Conservation (phyloP, 2,888 invertebrate species). For the Caenorhabditis zanzibari region DNA sequence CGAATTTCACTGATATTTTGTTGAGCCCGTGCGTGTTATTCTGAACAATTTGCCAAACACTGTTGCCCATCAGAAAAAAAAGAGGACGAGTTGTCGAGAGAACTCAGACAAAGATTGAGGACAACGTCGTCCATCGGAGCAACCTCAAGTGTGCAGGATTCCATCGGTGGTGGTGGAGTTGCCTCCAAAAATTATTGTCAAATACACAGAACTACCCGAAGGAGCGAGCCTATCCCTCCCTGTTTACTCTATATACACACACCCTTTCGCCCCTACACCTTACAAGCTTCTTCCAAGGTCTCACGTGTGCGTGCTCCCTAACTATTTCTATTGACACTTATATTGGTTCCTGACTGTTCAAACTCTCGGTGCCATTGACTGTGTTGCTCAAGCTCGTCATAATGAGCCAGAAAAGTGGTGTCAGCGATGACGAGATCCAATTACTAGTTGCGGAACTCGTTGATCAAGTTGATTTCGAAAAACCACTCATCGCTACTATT, state of each 20-base stretch:
- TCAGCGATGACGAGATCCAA: slow-evolving; percentile 50
- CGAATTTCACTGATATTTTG: slow-evolving; percentile 5
- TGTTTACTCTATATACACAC: slow-evolving; percentile 63
- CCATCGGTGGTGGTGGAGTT: slow-evolving; percentile 8
- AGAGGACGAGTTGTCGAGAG: not conserved
- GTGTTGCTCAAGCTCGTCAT: not conserved
- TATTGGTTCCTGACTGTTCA: slow-evolving; percentile 7
- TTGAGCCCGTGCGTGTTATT: slow-evolving; percentile 33
- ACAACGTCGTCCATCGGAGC: slow-evolving; percentile 49
- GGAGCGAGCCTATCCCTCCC: slow-evolving; percentile 51
- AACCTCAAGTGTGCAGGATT: slow-evolving; percentile 55
- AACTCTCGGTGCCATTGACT: not conserved
- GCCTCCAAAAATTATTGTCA: slow-evolving; percentile 62
- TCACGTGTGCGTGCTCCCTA: slow-evolving; percentile 35
- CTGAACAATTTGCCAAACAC: slow-evolving; percentile 27
- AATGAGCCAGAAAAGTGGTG: slow-evolving; percentile 40
- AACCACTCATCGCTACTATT: slow-evolving; percentile 61
- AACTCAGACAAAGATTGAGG: slow-evolving; percentile 31
- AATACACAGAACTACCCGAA: slow-evolving; percentile 54
- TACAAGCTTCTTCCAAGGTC: slow-evolving; percentile 61
- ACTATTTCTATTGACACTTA: slow-evolving; percentile 40
- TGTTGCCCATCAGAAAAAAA: not conserved
- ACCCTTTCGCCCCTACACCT: slow-evolving; percentile 54
- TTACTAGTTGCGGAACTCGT: slow-evolving; percentile 52
- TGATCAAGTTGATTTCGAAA: slow-evolving; percentile 56